Conservation (phyloP, 2,888 invertebrate genomes). For the Orthosia gothica region DNA sequence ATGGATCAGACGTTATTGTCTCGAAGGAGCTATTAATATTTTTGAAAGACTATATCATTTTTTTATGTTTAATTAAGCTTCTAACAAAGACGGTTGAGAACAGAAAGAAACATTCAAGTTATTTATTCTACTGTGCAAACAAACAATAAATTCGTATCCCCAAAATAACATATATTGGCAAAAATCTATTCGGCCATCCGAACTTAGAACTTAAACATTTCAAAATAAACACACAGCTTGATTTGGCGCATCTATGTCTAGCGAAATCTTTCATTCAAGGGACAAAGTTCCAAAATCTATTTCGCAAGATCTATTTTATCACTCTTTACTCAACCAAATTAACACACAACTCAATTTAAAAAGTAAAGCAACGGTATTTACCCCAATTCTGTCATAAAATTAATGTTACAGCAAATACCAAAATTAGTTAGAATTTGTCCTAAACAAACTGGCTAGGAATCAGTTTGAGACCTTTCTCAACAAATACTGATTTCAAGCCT, state of each 20-base stretch:
- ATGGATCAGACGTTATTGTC: background rate
- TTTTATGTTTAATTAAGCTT: background rate
- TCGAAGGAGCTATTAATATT: background rate
- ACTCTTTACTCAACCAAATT: slow-evolving; percentile 35
- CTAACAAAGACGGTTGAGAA: background rate
- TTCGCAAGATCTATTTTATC: background rate
- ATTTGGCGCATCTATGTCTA: background rate
- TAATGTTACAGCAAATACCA: slow-evolving; percentile 56
- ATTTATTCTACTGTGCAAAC: too few species aligned
- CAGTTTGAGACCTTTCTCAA: slow-evolving; percentile 47
- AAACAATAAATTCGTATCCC: too few species aligned
- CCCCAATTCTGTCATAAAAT: slow-evolving; percentile 46
- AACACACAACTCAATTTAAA: slow-evolving; percentile 48
- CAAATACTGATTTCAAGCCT: slow-evolving; percentile 53
- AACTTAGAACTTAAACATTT: background rate
- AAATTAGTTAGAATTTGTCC: slow-evolving; percentile 63
- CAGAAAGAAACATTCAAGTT: too few species aligned
- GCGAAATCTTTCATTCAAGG: background rate
- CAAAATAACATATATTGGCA: background rate
- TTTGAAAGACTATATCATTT: too few species aligned
- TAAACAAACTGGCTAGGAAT: slow-evolving; percentile 63
- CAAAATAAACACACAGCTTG: background rate
- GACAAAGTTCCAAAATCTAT: background rate
- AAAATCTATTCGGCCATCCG: background rate
- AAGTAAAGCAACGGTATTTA: slow-evolving; percentile 51